Percentiles rank a stretch among this genome's conserved stretches.
These are phyloP conservation scores for Chymomyza costata DNA, from an alignment of 1,140 invertebrate genomes.

Conservation along the genomic window DNA sequence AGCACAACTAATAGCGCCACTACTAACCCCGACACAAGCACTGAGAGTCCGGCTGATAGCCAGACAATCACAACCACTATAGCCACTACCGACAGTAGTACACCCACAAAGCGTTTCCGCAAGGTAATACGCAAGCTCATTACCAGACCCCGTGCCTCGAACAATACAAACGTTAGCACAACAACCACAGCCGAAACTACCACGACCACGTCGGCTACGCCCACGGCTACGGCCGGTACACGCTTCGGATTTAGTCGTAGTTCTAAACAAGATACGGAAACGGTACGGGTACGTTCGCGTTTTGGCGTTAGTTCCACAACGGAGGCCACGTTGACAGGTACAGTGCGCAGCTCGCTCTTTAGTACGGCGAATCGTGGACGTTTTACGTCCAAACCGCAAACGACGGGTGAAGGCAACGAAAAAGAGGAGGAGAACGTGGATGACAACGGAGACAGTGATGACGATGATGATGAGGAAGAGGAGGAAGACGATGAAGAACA, in stretches of 20 bases:
- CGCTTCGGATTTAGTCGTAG: constrained; percentile 19
- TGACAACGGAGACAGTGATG: neutral
- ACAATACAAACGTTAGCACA: neutral
- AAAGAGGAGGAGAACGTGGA: neutral
- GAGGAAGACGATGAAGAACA: constrained; percentile 4
- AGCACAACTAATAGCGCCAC: constrained; percentile 14
- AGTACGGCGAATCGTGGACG: constrained; percentile 2
- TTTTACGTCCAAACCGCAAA: constrained; percentile 2
- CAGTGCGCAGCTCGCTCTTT: constrained; percentile 1
- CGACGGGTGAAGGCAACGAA: no score
- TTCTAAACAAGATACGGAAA: neutral
- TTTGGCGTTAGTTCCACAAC: no score
- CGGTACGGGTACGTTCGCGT: no score
- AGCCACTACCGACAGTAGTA: constrained; percentile 17
- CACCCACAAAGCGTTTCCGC: constrained; percentile 54
- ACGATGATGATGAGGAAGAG: neutral
- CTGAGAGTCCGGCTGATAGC: no score
- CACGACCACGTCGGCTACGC: neutral
- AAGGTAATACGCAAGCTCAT: constrained; percentile 63
- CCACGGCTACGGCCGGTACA: neutral
- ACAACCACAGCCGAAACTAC: neutral
- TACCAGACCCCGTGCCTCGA: constrained; percentile 20
- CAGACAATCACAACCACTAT: constrained; percentile 13
- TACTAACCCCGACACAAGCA: constrained; percentile 5
- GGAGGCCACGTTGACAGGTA: neutral